A percentile compares a stretch with the other conserved stretches of the same genome.
Conservation (phyloP, 2,113 vertebrate species). For the Nothoprocta pentlandii region DNA sequence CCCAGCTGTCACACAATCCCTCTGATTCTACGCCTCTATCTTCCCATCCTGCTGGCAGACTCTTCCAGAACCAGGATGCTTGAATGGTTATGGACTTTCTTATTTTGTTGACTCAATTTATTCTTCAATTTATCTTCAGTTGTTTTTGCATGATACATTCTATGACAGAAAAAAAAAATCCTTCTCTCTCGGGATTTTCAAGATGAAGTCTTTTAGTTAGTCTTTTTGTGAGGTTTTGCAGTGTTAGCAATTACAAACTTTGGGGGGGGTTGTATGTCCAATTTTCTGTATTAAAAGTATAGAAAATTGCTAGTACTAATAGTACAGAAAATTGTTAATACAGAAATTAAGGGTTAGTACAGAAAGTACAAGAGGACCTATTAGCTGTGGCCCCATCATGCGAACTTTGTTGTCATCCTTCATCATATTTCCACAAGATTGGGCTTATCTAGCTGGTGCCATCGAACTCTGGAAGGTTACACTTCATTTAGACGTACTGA, state of each 20-base stretch:
- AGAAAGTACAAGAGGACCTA: not conserved
- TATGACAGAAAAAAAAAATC: accelerated
- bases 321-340: not conserved
- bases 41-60: not conserved
- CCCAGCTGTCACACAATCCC: not conserved
- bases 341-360: too few species aligned
- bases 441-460: conserved; percentile 47
- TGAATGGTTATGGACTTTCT: not conserved
- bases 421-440: conserved; percentile 4
- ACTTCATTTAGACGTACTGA: conserved; percentile 53
- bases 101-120: not conserved
- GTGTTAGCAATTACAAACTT: not conserved
- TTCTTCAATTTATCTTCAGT: not conserved
- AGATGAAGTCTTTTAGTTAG: not conserved
- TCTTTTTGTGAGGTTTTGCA: not conserved
- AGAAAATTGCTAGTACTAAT: not conserved
- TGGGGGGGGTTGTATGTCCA: not conserved
- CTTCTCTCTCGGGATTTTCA: not conserved
- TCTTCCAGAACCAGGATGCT: not conserved
- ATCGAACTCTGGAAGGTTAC: conserved; percentile 51
- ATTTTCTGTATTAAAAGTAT: not conserved
- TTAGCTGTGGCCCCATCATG: not conserved
- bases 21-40: not conserved
- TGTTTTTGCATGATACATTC: not conserved
- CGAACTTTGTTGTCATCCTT: not conserved